Percentiles rank a stretch among this genome's conserved stretches.
These are phyloP conservation scores for Rotaria socialis DNA, from an alignment of 2,888 invertebrate species.

Conservation along the genomic window DNA sequence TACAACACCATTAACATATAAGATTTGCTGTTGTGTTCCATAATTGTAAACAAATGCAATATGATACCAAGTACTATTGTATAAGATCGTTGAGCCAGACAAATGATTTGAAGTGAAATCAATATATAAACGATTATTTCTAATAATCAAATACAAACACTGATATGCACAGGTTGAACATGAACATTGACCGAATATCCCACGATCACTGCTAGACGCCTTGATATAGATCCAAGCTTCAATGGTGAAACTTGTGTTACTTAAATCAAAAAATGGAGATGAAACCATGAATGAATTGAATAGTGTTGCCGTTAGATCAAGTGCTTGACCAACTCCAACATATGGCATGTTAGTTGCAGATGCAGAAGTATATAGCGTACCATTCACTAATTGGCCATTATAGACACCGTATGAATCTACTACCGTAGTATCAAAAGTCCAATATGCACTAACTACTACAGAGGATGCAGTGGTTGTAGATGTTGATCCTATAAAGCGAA, in stretches of 20 bases:
- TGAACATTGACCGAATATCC: not conserved
- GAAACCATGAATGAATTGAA: not conserved
- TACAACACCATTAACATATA: not conserved
- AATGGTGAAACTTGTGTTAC: not conserved
- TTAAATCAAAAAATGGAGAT: not conserved
- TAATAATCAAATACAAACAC: not conserved
- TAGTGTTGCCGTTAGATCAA: not conserved
- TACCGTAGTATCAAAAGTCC: not conserved
- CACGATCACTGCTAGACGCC: not conserved
- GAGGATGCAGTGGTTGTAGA: not conserved
- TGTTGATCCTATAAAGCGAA: not conserved
- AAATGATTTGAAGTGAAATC: not conserved
- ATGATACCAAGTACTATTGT: not conserved
- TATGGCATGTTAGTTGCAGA: not conserved
- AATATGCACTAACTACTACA: not conserved
- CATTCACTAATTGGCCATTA: not conserved
- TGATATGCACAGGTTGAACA: not conserved
- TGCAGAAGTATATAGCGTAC: not conserved
- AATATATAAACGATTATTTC: not conserved
- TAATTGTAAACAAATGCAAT: conserved; percentile 10
- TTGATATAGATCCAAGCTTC: not conserved
- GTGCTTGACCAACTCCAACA: not conserved
- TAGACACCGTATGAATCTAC: not conserved
- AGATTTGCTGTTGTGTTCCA: not conserved
- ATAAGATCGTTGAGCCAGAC: not conserved